phyloP scores from a whole-genome alignment of 2,797 vertebrate genomes.

The Mus spretus region DNA sequence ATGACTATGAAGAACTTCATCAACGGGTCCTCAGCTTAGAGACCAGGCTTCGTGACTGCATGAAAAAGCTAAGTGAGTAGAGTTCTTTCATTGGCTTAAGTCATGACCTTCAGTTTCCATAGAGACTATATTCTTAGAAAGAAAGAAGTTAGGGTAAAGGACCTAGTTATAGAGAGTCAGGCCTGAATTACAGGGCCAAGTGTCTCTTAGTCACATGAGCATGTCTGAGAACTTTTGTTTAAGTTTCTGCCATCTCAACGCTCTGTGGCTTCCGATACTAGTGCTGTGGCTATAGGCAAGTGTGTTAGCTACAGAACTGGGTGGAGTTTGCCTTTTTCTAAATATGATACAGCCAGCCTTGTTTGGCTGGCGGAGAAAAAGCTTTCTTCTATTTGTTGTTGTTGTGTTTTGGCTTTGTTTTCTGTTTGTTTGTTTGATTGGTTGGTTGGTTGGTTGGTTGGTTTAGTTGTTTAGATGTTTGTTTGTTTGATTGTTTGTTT shows the following conservation, averaged over 20 bases:
- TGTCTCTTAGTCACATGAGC: neutral
- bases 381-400: neutral
- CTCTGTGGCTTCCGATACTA: neutral
- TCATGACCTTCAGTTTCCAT: neutral
- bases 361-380: neutral
- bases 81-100: neutral
- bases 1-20: constrained; percentile 98
- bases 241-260: neutral
- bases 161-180: neutral
- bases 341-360: neutral
- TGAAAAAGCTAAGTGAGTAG: constrained; percentile 98
- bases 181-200: neutral
- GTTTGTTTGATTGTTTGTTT: neutral
- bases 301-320: neutral
- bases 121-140: neutral
- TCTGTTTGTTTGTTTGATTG: neutral
- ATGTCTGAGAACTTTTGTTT: neutral
- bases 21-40: constrained; percentile 96
- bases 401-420: neutral
- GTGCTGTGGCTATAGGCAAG: neutral
- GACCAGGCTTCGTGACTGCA: constrained; percentile 96
- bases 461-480: neutral
- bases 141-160: neutral
- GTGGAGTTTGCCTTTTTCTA: neutral
- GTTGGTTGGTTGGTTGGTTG: neutral